phyloP scores from a whole-genome alignment of 2,797 vertebrate genomes.

The Antennarius maculatus region DNA sequence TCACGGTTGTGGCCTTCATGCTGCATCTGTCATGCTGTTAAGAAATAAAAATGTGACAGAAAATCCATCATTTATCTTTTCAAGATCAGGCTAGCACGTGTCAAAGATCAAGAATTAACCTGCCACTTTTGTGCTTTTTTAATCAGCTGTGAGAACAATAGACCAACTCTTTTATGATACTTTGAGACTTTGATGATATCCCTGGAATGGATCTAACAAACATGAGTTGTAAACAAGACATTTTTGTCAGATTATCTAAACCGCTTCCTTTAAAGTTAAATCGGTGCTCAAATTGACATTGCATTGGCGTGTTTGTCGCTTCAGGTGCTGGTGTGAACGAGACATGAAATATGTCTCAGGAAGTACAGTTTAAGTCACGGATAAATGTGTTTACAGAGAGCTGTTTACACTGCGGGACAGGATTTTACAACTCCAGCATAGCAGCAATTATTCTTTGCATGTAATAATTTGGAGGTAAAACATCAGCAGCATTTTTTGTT shows the following conservation, averaged over 20 bases:
- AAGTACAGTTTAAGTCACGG: slow-evolving; percentile 9
- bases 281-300: neutral
- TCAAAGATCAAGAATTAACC: neutral
- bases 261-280: neutral
- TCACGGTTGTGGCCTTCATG: slow-evolving; percentile 16
- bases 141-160: too few species aligned
- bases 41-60: slow-evolving; percentile 12
- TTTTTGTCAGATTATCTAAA: slow-evolving; percentile 20
- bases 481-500: neutral
- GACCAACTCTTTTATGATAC: too few species aligned
- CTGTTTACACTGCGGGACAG: slow-evolving; percentile 1
- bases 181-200: neutral
- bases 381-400: slow-evolving; percentile 17
- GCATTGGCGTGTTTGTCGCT: neutral
- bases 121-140: too few species aligned
- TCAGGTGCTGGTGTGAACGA: neutral
- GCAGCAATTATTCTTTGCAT: neutral
- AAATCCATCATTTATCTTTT: slow-evolving; percentile 24
- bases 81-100: slow-evolving; percentile 21
- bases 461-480: neutral
- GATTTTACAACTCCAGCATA: neutral
- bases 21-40: slow-evolving; percentile 12
- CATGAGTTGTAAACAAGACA: neutral
- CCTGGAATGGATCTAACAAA: neutral
- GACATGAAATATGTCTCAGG: slow-evolving; percentile 8